Percentiles rank a stretch among this genome's conserved stretches.
phyloP scores from a whole-genome alignment of 1,140 invertebrate genomes.

The Delia radicum region DNA sequence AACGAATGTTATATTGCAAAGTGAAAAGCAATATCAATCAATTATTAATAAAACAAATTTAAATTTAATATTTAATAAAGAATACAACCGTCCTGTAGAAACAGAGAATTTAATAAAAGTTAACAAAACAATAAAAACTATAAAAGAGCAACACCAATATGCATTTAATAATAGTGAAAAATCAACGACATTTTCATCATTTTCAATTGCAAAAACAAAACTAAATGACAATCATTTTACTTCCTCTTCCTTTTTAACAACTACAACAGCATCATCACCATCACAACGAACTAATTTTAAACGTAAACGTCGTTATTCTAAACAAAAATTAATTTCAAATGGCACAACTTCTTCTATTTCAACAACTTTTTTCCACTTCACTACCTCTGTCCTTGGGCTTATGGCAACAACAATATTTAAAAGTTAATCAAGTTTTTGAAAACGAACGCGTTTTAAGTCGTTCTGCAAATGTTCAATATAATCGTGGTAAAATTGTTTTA shows the following conservation, averaged over 20 bases:
- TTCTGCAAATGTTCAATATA: slow-evolving; percentile 28
- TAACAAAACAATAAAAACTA: background rate
- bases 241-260: background rate
- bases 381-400: slow-evolving; percentile 5
- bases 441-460: slow-evolving; percentile 47
- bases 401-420: slow-evolving; percentile 37
- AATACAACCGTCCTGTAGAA: slow-evolving; percentile 14
- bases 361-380: background rate
- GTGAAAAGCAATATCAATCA: background rate
- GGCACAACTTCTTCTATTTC: background rate
- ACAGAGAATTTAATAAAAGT: background rate
- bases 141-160: background rate
- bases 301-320: background rate
- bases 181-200: background rate
- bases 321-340: background rate
- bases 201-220: background rate
- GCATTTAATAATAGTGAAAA: background rate
- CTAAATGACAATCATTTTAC: slow-evolving; percentile 23
- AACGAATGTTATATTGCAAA: background rate
- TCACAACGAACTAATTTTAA: no score
- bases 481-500: slow-evolving; percentile 60
- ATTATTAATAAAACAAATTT: background rate
- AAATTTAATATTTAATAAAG: background rate
- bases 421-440: slow-evolving; percentile 52
- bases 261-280: background rate